Evolutionary conservation across 2,888 invertebrate species (phyloP), one percentile per base, ranked within the genome.

Genomic region (Troides oblongomaculatus): DNA sequence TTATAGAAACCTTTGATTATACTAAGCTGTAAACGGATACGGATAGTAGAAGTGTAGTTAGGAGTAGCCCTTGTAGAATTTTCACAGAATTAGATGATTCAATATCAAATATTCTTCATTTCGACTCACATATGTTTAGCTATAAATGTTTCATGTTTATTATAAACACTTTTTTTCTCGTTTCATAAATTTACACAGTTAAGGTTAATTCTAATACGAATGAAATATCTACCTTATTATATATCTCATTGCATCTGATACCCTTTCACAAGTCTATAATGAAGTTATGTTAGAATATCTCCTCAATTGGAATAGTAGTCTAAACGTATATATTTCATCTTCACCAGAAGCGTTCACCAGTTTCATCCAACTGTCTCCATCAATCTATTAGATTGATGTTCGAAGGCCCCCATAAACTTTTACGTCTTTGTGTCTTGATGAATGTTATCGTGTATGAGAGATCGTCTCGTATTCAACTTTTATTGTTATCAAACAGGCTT

Each of bases 361-460:
- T 69, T 50, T 53, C 36, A 61, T 64, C 56, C 57, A 63, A 63
- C 46, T 68, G 68, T 59, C 50, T n/a, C 57, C 68, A 68, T 68
- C 50, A 68, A 63, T 63, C 62, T 23, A 63, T 21, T 36, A 14
- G 58, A 68, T 68, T 46, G 62, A 68, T 58, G 30, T 30, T 21
- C 14, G n/a, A 3, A 63, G 46, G 30, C 57, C n/a, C 57, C 21
- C 58, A 63, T 56, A 64, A 56, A 57, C 14, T 30, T 36, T 6
- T 12, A 63, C 46, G 30, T 63, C 58, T 63, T 62, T 58, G 62
- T 63, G 30, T 50, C 25, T 39, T 43, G 57, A 58, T 58, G 58
- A 63, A 58, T 50, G 62, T 25, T 67, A 43, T 10, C 58, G n/a
- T 25, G 5, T 46, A 63, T 68, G 58, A 30, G 7, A 23, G 12